Conservation (phyloP, 2,888 invertebrate species). For the Tolmerus cingulatus region DNA sequence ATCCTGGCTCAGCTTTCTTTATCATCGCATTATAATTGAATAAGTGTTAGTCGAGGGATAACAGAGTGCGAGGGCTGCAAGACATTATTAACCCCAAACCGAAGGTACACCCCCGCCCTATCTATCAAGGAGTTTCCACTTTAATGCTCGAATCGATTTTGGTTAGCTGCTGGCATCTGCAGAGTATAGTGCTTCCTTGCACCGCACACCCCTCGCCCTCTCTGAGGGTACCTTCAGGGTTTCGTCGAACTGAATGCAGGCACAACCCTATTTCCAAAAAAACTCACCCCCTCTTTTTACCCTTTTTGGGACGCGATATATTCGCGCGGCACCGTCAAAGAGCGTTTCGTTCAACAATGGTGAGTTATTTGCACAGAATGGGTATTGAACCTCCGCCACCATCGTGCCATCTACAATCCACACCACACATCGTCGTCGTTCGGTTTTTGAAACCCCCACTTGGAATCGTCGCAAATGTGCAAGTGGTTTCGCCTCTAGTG, state of each 20-base stretch:
- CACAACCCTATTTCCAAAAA: background rate
- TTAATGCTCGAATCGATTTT: conserved; percentile 33
- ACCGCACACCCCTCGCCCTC: background rate
- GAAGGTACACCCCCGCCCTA: background rate
- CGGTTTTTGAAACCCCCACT: background rate
- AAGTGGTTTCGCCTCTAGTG: conserved; percentile 18
- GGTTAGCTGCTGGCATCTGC: conserved; percentile 31
- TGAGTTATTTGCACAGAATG: conserved; percentile 22
- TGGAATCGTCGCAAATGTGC: conserved; percentile 26
- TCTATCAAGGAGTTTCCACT: conserved; percentile 20
- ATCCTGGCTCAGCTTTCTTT: conserved; percentile 35
- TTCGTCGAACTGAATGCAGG: background rate
- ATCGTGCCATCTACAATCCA: background rate
- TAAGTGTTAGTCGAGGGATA: conserved; percentile 32
- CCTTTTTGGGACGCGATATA: background rate
- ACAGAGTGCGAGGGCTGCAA: conserved; percentile 2
- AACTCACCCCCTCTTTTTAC: background rate
- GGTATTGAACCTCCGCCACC: background rate
- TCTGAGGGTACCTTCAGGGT: background rate
- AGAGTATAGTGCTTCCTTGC: background rate
- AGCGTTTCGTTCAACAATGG: conserved; percentile 20
- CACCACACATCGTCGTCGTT: background rate
- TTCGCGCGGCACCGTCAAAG: conserved; percentile 34
- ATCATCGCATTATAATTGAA: conserved; percentile 32
- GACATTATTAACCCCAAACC: conserved; percentile 32